These are phyloP conservation scores for Corythoichthys haematopterus DNA, from an alignment of 2,113 vertebrate genomes.

Conservation along the genomic window DNA sequence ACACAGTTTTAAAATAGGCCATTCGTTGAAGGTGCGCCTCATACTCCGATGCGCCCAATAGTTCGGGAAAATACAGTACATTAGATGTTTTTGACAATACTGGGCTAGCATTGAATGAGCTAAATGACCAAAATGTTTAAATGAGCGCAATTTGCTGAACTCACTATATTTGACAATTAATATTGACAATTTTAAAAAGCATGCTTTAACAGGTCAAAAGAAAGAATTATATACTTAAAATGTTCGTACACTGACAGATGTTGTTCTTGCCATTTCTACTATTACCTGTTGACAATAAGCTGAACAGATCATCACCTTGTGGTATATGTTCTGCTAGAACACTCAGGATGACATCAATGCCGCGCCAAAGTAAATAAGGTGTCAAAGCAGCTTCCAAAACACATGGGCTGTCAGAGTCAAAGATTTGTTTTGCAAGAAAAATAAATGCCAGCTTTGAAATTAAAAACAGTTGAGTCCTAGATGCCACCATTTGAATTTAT, in stretches of 20 bases:
- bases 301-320: neutral
- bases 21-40: too few relatives aligned
- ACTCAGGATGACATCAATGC: neutral
- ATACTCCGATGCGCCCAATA: too few relatives aligned
- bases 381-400: constrained; percentile 10
- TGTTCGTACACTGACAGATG: constrained; percentile 13
- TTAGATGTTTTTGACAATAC: too few relatives aligned
- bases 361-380: constrained; percentile 8
- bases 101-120: too few relatives aligned
- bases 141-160: too few relatives aligned
- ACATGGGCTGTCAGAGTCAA: constrained; percentile 18
- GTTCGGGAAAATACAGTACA: too few relatives aligned
- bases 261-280: constrained; percentile 11
- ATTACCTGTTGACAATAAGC: constrained; percentile 3
- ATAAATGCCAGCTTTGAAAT: constrained; percentile 16
- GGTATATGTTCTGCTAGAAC: neutral
- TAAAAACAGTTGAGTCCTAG: constrained; percentile 19
- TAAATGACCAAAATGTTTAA: too few relatives aligned
- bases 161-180: too few relatives aligned
- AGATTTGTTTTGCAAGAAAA: constrained; percentile 18
- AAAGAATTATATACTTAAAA: neutral
- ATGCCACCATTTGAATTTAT: neutral
- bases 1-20: too few relatives aligned
- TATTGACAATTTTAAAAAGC: too few relatives aligned
- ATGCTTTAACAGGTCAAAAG: neutral